Percentiles rank a stretch among this genome's conserved stretches.
Evolutionary conservation across 2,797 vertebrate species (phyloP).

Genomic region (Xyrichtys novacula): DNA sequence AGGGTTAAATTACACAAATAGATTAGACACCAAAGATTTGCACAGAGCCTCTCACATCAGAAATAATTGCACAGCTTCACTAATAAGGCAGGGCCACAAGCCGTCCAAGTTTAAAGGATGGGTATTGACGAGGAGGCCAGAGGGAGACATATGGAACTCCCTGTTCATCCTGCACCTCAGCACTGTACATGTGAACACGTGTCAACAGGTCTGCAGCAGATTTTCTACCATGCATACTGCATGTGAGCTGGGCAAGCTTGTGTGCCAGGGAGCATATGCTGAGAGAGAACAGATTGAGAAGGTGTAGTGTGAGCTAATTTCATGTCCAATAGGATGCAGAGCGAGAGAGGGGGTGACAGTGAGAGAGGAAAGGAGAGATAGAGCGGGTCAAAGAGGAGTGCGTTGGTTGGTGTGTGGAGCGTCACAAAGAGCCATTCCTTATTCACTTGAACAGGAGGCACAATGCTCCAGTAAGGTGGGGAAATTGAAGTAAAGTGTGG

Average conservation of each 20-base stretch:
- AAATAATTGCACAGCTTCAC: too few species aligned
- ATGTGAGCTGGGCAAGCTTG: neutral
- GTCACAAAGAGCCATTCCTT: conserved; percentile 59
- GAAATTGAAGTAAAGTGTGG: conserved; percentile 75
- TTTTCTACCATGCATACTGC: conserved; percentile 1
- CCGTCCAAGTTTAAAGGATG: too few species aligned
- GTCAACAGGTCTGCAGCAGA: conserved; percentile 4
- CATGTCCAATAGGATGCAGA: conserved; percentile 36
- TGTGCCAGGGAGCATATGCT: conserved; percentile 3
- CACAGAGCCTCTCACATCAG: too few species aligned
- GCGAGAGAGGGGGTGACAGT: conserved; percentile 30
- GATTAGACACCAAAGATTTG: too few species aligned
- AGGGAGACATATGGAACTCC: conserved; percentile 2
- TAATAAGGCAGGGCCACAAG: too few species aligned
- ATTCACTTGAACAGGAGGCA: conserved; percentile 64
- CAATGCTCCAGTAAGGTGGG: conserved; percentile 60
- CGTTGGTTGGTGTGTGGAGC: conserved; percentile 33
- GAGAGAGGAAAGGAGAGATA: conserved; percentile 26
- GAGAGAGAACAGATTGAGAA: conserved; percentile 6
- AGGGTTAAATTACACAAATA: too few species aligned
- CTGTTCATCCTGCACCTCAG: conserved; percentile 1
- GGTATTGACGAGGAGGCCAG: neutral
- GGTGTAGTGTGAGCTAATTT: conserved; percentile 38
- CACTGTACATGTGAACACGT: neutral
- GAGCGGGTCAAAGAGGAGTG: conserved; percentile 57